These are phyloP conservation scores for Amphibalanus amphitrite DNA, from an alignment of 1,140 invertebrate species.

Conservation along the genomic window DNA sequence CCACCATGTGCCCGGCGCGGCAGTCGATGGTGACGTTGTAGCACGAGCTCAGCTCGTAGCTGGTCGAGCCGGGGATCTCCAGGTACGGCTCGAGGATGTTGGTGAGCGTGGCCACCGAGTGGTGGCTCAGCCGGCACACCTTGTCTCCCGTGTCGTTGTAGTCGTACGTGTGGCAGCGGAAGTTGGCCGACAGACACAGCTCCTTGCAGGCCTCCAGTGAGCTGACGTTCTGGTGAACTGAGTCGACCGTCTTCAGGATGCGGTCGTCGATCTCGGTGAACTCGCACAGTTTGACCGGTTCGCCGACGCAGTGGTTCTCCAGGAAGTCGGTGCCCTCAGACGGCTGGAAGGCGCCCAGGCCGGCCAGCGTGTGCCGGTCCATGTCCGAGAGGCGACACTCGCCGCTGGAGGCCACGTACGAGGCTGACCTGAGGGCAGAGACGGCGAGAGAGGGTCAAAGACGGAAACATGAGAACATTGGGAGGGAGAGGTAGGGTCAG, in stretches of 20 bases:
- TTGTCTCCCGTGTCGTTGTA: conserved; percentile 29
- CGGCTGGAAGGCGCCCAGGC: conserved; percentile 19
- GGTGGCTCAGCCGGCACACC: conserved; percentile 35
- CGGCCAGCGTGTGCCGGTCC: conserved; percentile 28
- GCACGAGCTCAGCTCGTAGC: conserved; percentile 80
- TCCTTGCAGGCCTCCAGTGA: conserved; percentile 30
- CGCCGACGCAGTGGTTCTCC: conserved; percentile 34
- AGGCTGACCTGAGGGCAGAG: conserved; percentile 27
- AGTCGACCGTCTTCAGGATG: conserved; percentile 35
- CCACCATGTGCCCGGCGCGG: conserved; percentile 32
- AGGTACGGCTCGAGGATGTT: conserved; percentile 34
- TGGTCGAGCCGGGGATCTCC: conserved; percentile 31
- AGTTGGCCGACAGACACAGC: conserved; percentile 29
- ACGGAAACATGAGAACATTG: too few species aligned
- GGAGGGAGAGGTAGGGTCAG: too few species aligned
- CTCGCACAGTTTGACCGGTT: conserved; percentile 33
- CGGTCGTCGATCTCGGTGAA: conserved; percentile 29
- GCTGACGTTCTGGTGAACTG: conserved; percentile 25
- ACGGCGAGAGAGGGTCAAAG: too few species aligned
- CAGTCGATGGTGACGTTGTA: conserved; percentile 90
- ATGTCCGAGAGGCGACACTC: conserved; percentile 32
- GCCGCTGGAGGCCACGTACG: conserved; percentile 26
- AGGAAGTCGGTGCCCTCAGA: conserved; percentile 18
- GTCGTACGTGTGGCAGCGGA: conserved; percentile 35
- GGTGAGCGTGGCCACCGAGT: conserved; percentile 29